Evolutionary conservation across 2,113 vertebrate species (phyloP).

Genomic region (Dipodomys stephensi): DNA sequence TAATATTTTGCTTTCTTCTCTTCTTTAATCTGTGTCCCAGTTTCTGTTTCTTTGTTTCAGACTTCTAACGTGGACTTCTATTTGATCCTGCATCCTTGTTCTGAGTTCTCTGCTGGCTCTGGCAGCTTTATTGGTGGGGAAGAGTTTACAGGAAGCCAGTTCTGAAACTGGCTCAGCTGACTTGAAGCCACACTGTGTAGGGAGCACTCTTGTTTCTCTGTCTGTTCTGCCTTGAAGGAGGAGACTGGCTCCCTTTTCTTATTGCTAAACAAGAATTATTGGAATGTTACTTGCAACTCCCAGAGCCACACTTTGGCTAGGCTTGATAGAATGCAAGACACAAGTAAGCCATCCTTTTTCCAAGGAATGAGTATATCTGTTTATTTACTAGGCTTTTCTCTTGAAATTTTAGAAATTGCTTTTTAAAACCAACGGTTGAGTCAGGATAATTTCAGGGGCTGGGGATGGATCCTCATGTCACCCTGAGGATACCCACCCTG

Average conservation of each 20-base stretch:
- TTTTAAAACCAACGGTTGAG: slow-evolving; percentile 41
- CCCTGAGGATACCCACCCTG: not conserved
- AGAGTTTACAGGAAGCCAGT: slow-evolving; percentile 22
- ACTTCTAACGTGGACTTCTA: not conserved
- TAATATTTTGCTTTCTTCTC: slow-evolving; percentile 32
- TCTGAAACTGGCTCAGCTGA: not conserved
- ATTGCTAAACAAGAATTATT: not conserved
- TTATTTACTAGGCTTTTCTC: not conserved
- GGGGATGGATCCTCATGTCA: not conserved
- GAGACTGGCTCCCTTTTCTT: not conserved
- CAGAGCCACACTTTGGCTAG: not conserved
- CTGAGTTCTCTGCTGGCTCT: slow-evolving; percentile 43
- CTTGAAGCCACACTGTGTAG: not conserved
- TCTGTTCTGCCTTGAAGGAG: not conserved
- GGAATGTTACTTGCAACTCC: not conserved
- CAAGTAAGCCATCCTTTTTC: not conserved
- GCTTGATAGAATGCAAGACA: not conserved
- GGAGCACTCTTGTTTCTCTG: not conserved
- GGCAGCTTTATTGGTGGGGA: not conserved
- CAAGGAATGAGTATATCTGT: not conserved
- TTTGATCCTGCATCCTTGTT: slow-evolving; percentile 8
- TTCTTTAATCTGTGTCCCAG: slow-evolving; percentile 14
- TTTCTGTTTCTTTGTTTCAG: slow-evolving; percentile 57
- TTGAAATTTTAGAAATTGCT: slow-evolving; percentile 31
- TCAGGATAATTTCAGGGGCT: not conserved